phyloP scores from a whole-genome alignment of 2,888 invertebrate species.

The Nymphalis c-album region DNA sequence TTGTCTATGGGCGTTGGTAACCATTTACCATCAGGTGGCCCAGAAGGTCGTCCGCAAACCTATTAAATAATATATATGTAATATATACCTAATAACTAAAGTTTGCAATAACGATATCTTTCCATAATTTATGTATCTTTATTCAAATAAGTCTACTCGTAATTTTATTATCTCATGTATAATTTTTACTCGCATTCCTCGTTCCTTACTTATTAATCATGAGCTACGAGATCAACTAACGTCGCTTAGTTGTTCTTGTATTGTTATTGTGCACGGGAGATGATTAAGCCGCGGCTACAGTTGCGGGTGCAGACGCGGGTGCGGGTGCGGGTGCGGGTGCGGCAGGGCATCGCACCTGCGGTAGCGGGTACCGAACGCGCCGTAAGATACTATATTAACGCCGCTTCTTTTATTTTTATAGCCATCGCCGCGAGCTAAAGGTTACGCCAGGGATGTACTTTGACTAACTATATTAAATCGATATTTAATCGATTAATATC shows the following conservation, averaged over 20 bases:
- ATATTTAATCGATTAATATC: not conserved
- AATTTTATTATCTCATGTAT: too few species aligned
- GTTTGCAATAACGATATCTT: too few species aligned
- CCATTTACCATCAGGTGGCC: too few species aligned
- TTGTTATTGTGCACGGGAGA: conserved; percentile 5
- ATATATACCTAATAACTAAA: too few species aligned
- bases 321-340: conserved; percentile 37
- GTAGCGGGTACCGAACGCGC: conserved; percentile 54
- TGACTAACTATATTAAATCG: not conserved
- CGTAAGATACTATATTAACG: conserved; percentile 76
- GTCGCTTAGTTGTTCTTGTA: not conserved
- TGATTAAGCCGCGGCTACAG: conserved; percentile 29
- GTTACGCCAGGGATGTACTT: conserved; percentile 61
- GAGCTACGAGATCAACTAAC: too few species aligned
- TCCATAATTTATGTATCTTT: too few species aligned
- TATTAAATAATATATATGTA: too few species aligned
- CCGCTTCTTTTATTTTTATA: conserved; percentile 77
- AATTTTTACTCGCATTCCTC: too few species aligned
- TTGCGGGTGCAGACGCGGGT: conserved; percentile 37
- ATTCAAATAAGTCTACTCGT: too few species aligned
- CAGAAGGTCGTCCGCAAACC: too few species aligned
- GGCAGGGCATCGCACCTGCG: conserved; percentile 50
- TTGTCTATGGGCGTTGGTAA: too few species aligned
- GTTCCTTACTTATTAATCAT: too few species aligned
- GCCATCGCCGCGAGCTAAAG: conserved; percentile 78